These are phyloP conservation scores for Caranx ignobilis DNA, from an alignment of 2,113 vertebrate species.

Conservation along the genomic window DNA sequence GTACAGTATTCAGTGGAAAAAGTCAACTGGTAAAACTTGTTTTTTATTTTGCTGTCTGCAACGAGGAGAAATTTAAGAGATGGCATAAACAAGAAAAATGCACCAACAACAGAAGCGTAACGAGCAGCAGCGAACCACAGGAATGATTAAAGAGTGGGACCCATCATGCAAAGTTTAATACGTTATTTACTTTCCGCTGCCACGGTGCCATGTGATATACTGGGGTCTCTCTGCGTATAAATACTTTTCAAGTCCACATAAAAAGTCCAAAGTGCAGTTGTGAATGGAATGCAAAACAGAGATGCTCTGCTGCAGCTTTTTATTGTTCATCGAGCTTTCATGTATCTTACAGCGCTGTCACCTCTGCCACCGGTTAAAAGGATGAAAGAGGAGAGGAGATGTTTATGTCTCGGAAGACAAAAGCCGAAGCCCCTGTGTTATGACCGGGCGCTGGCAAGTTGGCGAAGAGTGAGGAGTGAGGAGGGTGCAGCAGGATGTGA, in stretches of 20 bases:
- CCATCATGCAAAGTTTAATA: constrained; percentile 26
- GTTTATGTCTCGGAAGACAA: constrained; percentile 77
- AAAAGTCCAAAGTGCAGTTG: constrained; percentile 11
- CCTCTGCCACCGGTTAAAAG: constrained; percentile 52
- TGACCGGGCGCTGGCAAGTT: constrained; percentile 57
- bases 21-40: constrained; percentile 10
- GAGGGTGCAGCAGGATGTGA: constrained; percentile 66
- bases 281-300: constrained; percentile 53
- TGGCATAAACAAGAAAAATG: neutral
- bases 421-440: constrained; percentile 70
- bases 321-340: constrained; percentile 66
- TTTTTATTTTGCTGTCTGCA: neutral
- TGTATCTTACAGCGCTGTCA: constrained; percentile 64
- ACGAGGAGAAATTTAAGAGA: neutral
- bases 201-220: constrained; percentile 12
- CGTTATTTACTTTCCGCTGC: neutral
- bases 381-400: constrained; percentile 67
- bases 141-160: constrained; percentile 23
- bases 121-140: neutral
- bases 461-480: constrained; percentile 19
- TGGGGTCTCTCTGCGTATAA: constrained; percentile 3
- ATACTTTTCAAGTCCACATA: constrained; percentile 8
- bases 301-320: constrained; percentile 45
- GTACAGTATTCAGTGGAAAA: neutral
- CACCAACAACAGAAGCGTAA: neutral